Percentiles rank a stretch among this genome's conserved stretches.
Conservation (phyloP, 2,113 vertebrate species). For the Upupa epops region DNA sequence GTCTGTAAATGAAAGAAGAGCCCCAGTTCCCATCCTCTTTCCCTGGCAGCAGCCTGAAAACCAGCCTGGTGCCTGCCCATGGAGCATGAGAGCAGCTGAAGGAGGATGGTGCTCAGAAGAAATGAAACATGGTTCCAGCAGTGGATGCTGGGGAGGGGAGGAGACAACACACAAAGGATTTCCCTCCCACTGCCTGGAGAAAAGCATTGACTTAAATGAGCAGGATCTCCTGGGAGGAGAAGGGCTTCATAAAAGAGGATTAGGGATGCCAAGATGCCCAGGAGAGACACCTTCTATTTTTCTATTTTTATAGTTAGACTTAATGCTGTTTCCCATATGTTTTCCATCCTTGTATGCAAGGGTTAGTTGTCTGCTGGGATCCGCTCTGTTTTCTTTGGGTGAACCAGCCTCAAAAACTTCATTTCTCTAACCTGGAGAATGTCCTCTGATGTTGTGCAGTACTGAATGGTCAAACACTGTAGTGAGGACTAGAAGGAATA, state of each 20-base stretch:
- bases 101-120: neutral
- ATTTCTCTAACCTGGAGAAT: neutral
- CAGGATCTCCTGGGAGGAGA: neutral
- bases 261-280: neutral
- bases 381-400: neutral
- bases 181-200: neutral
- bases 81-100: neutral
- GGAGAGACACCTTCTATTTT: neutral
- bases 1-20: neutral
- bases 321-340: fast-evolving
- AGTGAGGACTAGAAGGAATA: neutral
- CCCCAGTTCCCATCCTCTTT: neutral
- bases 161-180: neutral
- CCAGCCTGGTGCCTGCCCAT: fast-evolving
- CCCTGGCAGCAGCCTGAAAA: neutral
- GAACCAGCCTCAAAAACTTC: neutral
- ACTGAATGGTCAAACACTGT: neutral
- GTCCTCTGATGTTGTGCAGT: neutral
- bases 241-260: neutral
- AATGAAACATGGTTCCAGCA: fast-evolving
- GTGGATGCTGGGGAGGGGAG: neutral
- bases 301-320: neutral
- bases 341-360: neutral
- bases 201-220: neutral
- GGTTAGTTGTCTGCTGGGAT: neutral